Evolutionary conservation across 2,113 vertebrate species (phyloP), one percentile per base, ranked within the genome.

Genomic region (Empidonax traillii): DNA sequence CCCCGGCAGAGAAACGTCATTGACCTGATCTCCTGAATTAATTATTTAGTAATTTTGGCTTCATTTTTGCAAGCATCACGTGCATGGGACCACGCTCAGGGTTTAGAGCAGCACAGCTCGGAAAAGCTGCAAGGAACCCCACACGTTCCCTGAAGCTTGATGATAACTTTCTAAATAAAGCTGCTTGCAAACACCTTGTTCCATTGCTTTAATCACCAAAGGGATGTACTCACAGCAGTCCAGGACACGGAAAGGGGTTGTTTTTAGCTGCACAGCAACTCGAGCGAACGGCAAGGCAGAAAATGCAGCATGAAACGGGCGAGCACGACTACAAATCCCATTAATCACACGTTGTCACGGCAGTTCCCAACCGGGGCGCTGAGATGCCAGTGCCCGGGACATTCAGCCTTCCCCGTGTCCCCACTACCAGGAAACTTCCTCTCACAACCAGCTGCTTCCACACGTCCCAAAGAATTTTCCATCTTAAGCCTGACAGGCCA

Each of bases 61-160:
- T 14, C 2, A 23, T 30, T 82, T 35, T 19, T 8, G 27, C 3
- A 6, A 31, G 19, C 31, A 31, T n/a, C 71, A 33, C 5, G 0
- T 0, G 7, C 14, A 14, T 0, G 6, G 55, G 76, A 67, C 16
- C 3, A 1, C 6, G 2, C 30, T 58, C 43, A 0, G 55, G 43
- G 12, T 58, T 44, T 12, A 33, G 24, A 63, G 78, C 35, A 12
- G 43, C 0, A 0, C 1, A 4, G 47, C n/a, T 8, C 9, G 13
- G 59, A 33, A 52, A 27, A 47, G 47, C 43, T 37, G 61, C 30
- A 0, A 0, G 44, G 71, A 84, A 12, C 19, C 27, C 46, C 24
- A 8, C 0, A 2, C 0, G 0, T 1, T 17, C 25, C 69, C 31
- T 9, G 2, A 24, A 10, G 47, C 5, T 14, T 4, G 33, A 11